Base-by-base conservation (phyloP, 2,888 invertebrate genomes). In the Tridacna crocea region DNA sequence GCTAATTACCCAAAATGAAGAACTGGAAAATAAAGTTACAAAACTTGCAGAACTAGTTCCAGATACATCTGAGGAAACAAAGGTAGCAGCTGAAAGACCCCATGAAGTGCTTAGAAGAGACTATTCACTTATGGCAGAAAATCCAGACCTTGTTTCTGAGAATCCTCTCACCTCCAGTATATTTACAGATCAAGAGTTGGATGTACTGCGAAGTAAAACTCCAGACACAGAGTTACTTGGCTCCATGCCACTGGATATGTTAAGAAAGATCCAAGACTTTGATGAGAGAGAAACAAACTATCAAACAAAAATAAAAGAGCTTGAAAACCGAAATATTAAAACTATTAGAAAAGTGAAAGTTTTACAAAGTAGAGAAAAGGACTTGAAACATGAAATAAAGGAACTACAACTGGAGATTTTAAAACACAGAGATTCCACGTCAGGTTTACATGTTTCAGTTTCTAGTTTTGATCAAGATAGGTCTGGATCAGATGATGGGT, bases 181-280 rank as follows among this genome's bases (percentile, higher is more conserved):
- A 22, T 87, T 87, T 60, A 73, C 77, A 22, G 83, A 80, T 66
- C 55, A 72, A 26, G 87, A 87, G 60, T 65, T 84, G 15, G 79
- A 77, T 27, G 70, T 83, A 15, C 36, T 87, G 24, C 73, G 84
- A 75, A 82, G 78, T 72, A 77, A 80, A 66, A 84, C 82, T 15
- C 80, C 81, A 17, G 84, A 87, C 46, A 75, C 80, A 51, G 84
- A 84, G 15, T 68, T 87, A 24, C 75, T 83, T 0, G 87, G 87
- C 8, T 83, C 84, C 19, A 77, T 87, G n/a, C 87, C 87, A 24
- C 76, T 87, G 4, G 84, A 87, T 36, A 84, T 87, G 84, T 75
- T 87, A n/a, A 74, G 84, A 75, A 87, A 81, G 75, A 82, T 87
- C 60, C 75, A 87, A 47, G 84, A 87, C 15, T 87, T 87, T 87